Conservation (phyloP, 2,797 vertebrate genomes). For the Rhadinocentrus ornatus region DNA sequence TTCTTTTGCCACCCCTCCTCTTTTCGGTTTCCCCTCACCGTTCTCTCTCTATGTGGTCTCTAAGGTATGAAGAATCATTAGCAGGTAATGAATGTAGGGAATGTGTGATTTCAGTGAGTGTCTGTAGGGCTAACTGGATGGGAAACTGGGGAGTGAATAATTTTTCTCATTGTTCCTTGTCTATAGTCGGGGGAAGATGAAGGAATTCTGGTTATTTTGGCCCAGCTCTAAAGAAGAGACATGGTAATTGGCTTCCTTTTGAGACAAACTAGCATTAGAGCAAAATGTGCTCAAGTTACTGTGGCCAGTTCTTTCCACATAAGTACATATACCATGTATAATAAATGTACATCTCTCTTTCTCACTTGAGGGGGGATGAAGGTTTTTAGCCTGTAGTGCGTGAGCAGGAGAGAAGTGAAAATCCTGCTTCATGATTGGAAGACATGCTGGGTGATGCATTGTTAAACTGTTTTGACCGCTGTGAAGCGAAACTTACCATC, state of each 20-base stretch:
- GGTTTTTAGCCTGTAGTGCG: constrained; percentile 56
- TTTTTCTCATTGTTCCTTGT: constrained; percentile 51
- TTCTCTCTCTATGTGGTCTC: constrained; percentile 40
- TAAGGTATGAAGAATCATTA: constrained; percentile 66
- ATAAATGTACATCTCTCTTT: constrained; percentile 57
- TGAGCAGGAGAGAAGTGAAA: constrained; percentile 42
- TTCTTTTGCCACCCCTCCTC: constrained; percentile 24
- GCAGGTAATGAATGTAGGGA: constrained; percentile 72
- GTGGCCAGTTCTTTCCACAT: constrained; percentile 49
- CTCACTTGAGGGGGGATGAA: constrained; percentile 53
- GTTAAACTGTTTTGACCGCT: constrained; percentile 72
- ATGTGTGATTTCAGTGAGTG: constrained; percentile 57
- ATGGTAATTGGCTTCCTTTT: constrained; percentile 75
- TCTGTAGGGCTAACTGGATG: constrained; percentile 58
- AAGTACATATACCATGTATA: constrained; percentile 63
- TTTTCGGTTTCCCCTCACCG: constrained; percentile 7
- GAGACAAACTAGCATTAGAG: constrained; percentile 57
- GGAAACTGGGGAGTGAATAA: constrained; percentile 56
- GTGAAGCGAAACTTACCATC: constrained; percentile 63
- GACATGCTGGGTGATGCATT: constrained; percentile 69
- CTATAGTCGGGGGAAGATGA: constrained; percentile 34
- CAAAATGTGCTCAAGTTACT: constrained; percentile 70
- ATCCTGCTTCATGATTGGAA: constrained; percentile 55
- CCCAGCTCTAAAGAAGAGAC: constrained; percentile 54
- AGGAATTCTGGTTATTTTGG: constrained; percentile 64